Evolutionary conservation across 1,140 invertebrate genomes (phyloP), one percentile per base, ranked within the genome.

Genomic region (Stegodyphus mimosarum): DNA sequence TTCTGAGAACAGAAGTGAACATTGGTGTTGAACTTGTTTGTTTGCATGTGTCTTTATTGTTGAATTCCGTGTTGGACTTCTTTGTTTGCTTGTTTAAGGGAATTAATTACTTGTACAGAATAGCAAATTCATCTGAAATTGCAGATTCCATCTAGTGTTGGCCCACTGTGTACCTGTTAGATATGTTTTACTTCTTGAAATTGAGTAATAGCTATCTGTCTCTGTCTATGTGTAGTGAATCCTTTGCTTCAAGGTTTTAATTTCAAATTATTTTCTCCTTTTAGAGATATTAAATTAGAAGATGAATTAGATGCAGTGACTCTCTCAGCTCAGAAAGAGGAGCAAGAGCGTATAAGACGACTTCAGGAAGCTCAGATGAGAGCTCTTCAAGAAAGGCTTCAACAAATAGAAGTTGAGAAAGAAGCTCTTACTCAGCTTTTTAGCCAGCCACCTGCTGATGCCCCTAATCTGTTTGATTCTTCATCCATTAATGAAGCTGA

Each of bases 271-370:
- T 87, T 88, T 87, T 76, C 4, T 55, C 33, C 49, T 72, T 60
- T 96, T 87, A 93, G 96, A 64, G 96, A 98, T 91, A 97, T 98
- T 1, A 95, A 98, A 93, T 94, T 95, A 89, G 96, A 98, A 88
- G 95, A 95, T 76, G 95, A 98, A 89, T 90, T 99, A 70, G 97
- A 98, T 89, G 95, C 96, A 87, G 95, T 95, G 9, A 98, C 97
- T 7, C 89, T 98, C n/a, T 94, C 94, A 48, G 97, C 97, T 5
- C 97, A 98, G 90, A 92, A 95, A 53, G 96, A 97, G 89, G 97
- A 99, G 91, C 94, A 95, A 88, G 97, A 98, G 89, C 92, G 97
- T 67, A 90, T 91, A 80, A 89, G 89, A 73, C 88, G 92, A 63
- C 83, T 92, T 13, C 88, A 89, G 75, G 88, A 89, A 83, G 77